These are phyloP conservation scores for Chaetophractus vellerosus DNA, from an alignment of 2,797 vertebrate species.

Conservation along the genomic window DNA sequence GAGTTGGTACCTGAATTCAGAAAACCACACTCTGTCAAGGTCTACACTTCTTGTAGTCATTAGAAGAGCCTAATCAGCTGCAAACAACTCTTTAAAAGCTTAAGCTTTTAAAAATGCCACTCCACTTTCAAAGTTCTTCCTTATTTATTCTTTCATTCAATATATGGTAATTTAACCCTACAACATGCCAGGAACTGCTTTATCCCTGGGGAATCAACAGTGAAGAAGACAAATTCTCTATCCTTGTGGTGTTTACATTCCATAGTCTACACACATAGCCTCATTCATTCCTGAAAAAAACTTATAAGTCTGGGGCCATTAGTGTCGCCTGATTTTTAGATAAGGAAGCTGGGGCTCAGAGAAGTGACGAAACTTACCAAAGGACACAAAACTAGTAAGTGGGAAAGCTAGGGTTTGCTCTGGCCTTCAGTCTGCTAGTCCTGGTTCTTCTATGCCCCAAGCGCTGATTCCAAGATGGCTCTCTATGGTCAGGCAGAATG, in stretches of 20 bases:
- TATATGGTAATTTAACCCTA: not conserved
- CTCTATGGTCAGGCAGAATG: not conserved
- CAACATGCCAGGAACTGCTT: not conserved
- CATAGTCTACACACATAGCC: not conserved
- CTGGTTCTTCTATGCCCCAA: not conserved
- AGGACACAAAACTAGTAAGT: not conserved
- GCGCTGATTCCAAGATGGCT: not conserved
- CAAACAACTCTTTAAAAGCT: not conserved
- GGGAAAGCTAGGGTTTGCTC: not conserved
- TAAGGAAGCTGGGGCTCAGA: not conserved
- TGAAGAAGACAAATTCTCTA: not conserved
- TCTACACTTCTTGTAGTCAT: not conserved
- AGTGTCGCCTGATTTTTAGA: not conserved
- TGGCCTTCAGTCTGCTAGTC: not conserved
- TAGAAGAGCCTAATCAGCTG: not conserved
- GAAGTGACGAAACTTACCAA: not conserved
- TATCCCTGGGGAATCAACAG: not conserved
- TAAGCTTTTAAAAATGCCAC: not conserved
- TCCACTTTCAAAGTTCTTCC: constrained; percentile 37
- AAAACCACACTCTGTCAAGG: not conserved
- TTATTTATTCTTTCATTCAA: not conserved
- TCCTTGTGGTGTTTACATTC: not conserved
- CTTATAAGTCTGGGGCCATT: not conserved
- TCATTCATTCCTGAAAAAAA: constrained; percentile 1
- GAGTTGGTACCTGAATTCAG: not conserved